Conservation (phyloP, 2,888 invertebrate genomes). For the Onthophagus sagittarius region DNA sequence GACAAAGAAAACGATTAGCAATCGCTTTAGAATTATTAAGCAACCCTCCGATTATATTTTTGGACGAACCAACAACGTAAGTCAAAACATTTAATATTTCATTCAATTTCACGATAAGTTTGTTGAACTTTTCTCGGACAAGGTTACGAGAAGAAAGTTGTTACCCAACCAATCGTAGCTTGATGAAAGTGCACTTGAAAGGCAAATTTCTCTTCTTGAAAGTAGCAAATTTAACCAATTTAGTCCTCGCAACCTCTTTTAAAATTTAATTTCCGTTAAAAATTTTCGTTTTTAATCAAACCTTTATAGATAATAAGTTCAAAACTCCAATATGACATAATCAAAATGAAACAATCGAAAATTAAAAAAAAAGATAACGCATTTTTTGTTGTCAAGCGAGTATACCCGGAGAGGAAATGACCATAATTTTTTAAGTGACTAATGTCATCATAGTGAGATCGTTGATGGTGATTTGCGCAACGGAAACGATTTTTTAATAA, state of each 20-base stretch:
- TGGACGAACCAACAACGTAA: constrained; percentile 93
- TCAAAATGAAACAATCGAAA: not conserved
- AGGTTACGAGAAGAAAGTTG: constrained; percentile 20
- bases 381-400: no score
- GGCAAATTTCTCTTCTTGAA: constrained; percentile 15
- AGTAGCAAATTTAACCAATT: not conserved
- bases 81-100: constrained; percentile 38
- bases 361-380: not conserved
- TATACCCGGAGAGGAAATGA: not conserved
- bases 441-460: not conserved
- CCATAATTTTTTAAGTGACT: not conserved
- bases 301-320: not conserved
- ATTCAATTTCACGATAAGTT: not conserved
- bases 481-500: not conserved
- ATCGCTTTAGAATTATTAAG: constrained; percentile 93
- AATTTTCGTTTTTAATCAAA: not conserved
- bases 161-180: constrained; percentile 2
- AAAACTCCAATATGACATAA: not conserved
- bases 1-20: constrained; percentile 89
- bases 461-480: not conserved
- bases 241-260: not conserved
- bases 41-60: constrained; percentile 92
- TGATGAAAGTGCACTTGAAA: constrained; percentile 17
- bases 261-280: not conserved
- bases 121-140: constrained; percentile 7